Percentiles rank a stretch among this genome's conserved stretches.
phyloP scores from a whole-genome alignment of 2,113 vertebrate genomes.

The Tachysurus fulvidraco region DNA sequence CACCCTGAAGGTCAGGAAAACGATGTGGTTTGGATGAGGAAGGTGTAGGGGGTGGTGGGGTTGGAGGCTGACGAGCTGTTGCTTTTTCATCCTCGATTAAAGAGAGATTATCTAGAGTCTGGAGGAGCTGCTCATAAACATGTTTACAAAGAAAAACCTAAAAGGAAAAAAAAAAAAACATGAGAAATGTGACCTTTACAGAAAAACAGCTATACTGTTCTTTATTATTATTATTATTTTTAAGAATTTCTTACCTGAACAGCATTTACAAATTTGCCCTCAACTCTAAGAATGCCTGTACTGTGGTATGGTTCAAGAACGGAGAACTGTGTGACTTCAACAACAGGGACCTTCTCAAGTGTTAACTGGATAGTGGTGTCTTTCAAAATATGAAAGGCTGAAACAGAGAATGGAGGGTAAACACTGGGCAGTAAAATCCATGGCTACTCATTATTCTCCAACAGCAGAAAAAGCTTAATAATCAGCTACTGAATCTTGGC shows the following conservation, averaged over 20 bases:
- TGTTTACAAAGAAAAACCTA: constrained; percentile 95
- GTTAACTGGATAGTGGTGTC: constrained; percentile 93
- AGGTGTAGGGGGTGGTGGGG: constrained; percentile 77
- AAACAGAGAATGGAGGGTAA: constrained; percentile 27
- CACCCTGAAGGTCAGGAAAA: constrained; percentile 76
- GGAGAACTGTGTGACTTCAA: constrained; percentile 73
- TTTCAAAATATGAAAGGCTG: constrained; percentile 96
- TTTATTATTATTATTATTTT: neutral
- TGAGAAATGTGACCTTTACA: neutral
- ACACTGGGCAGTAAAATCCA: neutral
- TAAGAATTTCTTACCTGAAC: constrained; percentile 80
- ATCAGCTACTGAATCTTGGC: neutral
- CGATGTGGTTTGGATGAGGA: constrained; percentile 72
- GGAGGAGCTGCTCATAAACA: constrained; percentile 94
- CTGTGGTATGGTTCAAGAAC: constrained; percentile 79
- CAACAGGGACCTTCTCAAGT: constrained; percentile 85
- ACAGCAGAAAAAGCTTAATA: neutral
- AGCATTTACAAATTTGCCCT: constrained; percentile 90
- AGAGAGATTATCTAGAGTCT: constrained; percentile 92
- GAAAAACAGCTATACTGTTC: neutral
- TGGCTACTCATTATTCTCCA: neutral
- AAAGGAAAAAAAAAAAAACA: constrained; percentile 28
- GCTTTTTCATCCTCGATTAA: constrained; percentile 80
- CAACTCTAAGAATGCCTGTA: constrained; percentile 83
- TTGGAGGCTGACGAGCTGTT: constrained; percentile 68